These are phyloP conservation scores for Halocynthia roretzi DNA, from an alignment of 23 tunicate genomes.

Conservation along the genomic window DNA sequence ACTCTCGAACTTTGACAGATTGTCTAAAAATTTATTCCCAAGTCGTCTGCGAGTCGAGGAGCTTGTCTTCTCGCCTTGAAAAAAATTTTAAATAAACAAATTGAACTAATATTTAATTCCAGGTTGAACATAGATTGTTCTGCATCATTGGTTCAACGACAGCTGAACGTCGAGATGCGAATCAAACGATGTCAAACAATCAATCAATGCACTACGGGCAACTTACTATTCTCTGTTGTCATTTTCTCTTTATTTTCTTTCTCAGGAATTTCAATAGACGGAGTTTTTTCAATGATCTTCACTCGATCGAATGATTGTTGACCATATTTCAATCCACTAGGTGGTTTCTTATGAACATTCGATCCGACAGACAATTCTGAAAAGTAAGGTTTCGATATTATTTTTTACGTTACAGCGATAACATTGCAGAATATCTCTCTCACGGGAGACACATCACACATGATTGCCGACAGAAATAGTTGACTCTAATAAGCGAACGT, in stretches of 20 bases:
- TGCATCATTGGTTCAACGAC: no score
- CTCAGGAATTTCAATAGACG: conserved; percentile 6
- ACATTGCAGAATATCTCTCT: no score
- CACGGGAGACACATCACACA: no score
- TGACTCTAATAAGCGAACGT: no score
- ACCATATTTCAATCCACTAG: conserved; percentile 6
- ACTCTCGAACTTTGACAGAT: conserved; percentile 16
- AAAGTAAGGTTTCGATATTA: not conserved
- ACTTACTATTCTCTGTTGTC: not conserved
- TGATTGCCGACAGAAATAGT: no score
- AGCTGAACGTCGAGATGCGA: no score
- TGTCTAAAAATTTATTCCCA: conserved; percentile 3
- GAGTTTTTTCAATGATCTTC: conserved; percentile 18
- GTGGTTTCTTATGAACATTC: conserved; percentile 10
- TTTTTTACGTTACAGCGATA: not conserved
- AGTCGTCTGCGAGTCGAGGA: not conserved
- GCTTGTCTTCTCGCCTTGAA: no score
- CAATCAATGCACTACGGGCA: no score
- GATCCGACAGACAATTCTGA: not conserved
- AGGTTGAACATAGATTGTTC: no score
- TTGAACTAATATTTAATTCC: no score
- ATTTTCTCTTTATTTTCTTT: conserved; percentile 4
- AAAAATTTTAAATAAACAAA: not conserved
- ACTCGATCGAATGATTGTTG: conserved; percentile 1
- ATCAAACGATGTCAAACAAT: no score